Percentiles rank a stretch among this genome's conserved stretches.
Evolutionary conservation across 2,888 invertebrate genomes (phyloP).

Genomic region (Caenorhabditis sp.): DNA sequence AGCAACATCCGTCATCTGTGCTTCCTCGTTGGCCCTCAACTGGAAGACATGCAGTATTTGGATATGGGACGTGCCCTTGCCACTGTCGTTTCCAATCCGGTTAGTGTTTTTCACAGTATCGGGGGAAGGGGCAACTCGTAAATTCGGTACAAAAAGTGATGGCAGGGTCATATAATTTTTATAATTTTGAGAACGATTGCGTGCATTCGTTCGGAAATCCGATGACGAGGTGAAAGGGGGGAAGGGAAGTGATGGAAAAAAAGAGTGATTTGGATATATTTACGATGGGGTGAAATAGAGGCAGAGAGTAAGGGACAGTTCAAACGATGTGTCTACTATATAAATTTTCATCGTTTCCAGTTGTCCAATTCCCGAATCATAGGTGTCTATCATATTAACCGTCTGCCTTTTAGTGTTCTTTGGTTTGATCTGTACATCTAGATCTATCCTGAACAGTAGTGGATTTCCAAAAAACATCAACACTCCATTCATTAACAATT

Average conservation of each 20-base stretch:
- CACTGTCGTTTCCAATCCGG: conserved; percentile 52
- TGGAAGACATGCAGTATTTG: conserved; percentile 24
- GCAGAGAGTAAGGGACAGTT: neutral
- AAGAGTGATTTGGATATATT: conserved; percentile 10
- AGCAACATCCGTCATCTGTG: conserved; percentile 28
- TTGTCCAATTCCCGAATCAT: too few species aligned
- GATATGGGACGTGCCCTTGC: conserved; percentile 54
- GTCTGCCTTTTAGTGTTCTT: too few species aligned
- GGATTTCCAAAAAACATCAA: conserved; percentile 13
- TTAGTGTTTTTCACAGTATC: conserved; percentile 22
- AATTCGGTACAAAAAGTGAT: conserved; percentile 44
- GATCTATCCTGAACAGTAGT: neutral
- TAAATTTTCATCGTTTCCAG: neutral
- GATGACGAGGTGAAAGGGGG: conserved; percentile 15
- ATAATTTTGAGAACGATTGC: conserved; percentile 12
- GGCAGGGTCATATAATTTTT: neutral
- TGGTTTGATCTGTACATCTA: too few species aligned
- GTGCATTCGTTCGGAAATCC: conserved; percentile 38
- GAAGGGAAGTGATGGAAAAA: too few species aligned
- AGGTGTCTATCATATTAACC: too few species aligned
- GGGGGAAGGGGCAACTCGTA: conserved; percentile 18
- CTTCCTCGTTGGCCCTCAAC: conserved; percentile 43
- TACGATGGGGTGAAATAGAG: too few species aligned
- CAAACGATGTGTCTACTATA: conserved; percentile 1
- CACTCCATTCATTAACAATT: neutral